Base-by-base conservation (phyloP, 2,797 vertebrate genomes). In the Anguilla obscura region DNA sequence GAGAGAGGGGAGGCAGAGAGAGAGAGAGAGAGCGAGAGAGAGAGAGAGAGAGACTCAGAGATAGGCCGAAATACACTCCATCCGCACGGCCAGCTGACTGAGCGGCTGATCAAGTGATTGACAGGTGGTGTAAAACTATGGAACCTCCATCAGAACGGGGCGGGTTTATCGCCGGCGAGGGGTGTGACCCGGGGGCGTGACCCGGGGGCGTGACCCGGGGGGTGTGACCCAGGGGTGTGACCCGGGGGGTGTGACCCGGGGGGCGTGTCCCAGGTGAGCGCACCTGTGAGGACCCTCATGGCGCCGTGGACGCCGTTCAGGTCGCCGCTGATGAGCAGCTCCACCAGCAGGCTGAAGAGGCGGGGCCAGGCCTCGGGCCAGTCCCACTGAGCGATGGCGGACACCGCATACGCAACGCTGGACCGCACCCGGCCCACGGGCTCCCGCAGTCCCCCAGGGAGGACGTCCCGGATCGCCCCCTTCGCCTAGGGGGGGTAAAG, bases 281-380 rank as follows among this genome's bases (percentile, higher is more conserved):
- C 92, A 99, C 99, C 99, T 95, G 99, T 99, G 85, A 99, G 97
- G 87, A 99, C 99, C 27, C 99, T 96, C 99, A 99, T 99, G 93
- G 98, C 99, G 18, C 99, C 99, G 0, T 99, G 99, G 89, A 99
- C 99, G 0, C 97, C 98, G 21, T 96, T 98, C 88, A 99, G 94
- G 0, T 99, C 97, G 0, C 98, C 98, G 36, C 99, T 99, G 92
- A 99, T 97, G 94, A 99, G 94, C 98, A 99, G 99, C 92, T 98
- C 98, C 99, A 99, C 99, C 88, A 99, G 96, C 71, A 99, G 95
- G 87, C 93, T 98, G 94, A 99, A 99, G 71, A 99, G 98, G 92
- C 98, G 97, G 0, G 99, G 99, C 99, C 99, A 99, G 52, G 98
- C 99, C 91, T 99, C 99, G 0, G 99, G 99, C 99, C 99, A 99